Conservation (phyloP, 2,888 invertebrate genomes). For the Macrosiphum euphorbiae region DNA sequence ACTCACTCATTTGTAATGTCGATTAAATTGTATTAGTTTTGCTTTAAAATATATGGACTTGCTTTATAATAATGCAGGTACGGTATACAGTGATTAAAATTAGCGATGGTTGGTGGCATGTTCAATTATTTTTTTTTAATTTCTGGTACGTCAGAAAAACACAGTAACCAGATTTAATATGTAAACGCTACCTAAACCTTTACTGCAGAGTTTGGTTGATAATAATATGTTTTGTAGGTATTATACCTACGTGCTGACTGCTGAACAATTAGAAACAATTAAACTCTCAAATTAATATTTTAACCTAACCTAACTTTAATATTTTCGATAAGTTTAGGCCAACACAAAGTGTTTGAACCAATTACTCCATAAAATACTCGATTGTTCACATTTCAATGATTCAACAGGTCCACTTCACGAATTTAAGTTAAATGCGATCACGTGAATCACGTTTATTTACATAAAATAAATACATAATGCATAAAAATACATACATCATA, state of each 20-base stretch:
- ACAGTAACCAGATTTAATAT: not conserved
- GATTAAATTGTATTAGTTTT: not conserved
- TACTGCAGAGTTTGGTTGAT: not conserved
- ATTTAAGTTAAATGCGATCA: not conserved
- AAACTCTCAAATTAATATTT: not conserved
- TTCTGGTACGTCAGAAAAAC: not conserved
- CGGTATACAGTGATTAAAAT: not conserved
- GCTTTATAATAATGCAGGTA: not conserved
- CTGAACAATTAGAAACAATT: not conserved
- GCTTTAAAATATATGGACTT: not conserved
- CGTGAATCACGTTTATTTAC: not conserved
- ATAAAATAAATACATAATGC: not conserved
- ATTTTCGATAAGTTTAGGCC: not conserved
- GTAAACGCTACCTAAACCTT: not conserved
- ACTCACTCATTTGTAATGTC: not conserved
- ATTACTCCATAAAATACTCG: not conserved
- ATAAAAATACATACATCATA: not conserved
- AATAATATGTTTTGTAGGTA: not conserved
- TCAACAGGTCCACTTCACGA: not conserved
- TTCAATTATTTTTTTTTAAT: not conserved
- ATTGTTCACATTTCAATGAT: not conserved
- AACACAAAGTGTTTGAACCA: not conserved
- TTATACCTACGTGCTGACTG: not conserved
- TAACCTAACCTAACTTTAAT: too few species aligned
- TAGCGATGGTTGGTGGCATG: not conserved